Percentiles rank a stretch among this genome's conserved stretches.
Evolutionary conservation across 2,797 vertebrate species (phyloP).

Genomic region (Aphelocoma californica): DNA sequence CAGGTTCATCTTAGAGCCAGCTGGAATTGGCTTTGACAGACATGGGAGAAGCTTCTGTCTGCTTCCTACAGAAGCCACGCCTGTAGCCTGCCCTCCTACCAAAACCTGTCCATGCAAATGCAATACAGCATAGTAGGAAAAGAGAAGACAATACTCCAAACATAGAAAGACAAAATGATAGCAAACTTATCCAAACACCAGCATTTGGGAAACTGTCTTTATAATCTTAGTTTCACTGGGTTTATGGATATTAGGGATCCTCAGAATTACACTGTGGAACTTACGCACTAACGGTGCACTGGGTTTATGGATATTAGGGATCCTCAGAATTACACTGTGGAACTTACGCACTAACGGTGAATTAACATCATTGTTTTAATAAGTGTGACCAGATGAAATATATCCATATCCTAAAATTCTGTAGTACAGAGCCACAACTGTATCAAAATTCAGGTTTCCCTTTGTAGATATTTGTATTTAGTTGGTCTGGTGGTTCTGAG

Average conservation of each 20-base stretch:
- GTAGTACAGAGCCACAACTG: not conserved
- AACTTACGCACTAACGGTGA: rapidly evolving
- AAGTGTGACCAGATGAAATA: not conserved
- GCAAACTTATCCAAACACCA: not conserved
- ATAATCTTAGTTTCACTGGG: not conserved
- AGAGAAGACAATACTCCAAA: not conserved
- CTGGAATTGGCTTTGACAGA: not conserved
- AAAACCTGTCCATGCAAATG: not conserved
- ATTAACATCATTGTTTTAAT: not conserved
- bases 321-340: not conserved
- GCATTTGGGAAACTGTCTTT: not conserved
- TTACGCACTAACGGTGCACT: rapidly evolving
- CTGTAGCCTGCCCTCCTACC: not conserved
- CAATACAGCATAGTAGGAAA: not conserved
- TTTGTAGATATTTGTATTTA: not conserved
- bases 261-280: not conserved
- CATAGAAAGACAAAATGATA: not conserved
- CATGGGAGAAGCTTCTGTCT: not conserved
- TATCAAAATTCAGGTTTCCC: not conserved
- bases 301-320: not conserved
- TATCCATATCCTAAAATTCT: not conserved
- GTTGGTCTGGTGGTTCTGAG: not conserved
- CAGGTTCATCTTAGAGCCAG: rapidly evolving
- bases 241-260: not conserved
- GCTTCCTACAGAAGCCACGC: not conserved